Evolutionary conservation across 1,140 invertebrate genomes (phyloP), one percentile per base, ranked within the genome.

Genomic region (Drosophila bocqueti): DNA sequence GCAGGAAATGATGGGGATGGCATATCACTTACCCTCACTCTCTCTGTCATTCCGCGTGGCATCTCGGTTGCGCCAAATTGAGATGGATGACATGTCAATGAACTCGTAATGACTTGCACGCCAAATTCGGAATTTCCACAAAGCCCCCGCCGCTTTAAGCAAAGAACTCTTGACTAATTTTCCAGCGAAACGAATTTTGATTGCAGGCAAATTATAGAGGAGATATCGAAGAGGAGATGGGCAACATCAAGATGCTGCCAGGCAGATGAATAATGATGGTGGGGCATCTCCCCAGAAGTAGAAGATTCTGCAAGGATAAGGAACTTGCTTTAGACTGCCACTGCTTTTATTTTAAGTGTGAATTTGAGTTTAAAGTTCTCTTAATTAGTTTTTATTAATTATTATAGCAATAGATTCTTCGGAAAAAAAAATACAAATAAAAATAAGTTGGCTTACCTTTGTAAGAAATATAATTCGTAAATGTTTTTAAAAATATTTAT

Each of bases 31-130:
- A 31, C 24, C 61, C 43, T 15, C 43, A 11, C 13, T 46, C 31
- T 38, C 2, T 4, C 13, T 16, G 52, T 62, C 29, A 34, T 31
- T 31, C 16, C 38, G 24, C 49, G 24, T 4, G 16, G 18, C 65
- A 60, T 21, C 45, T 49, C 18, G 21, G 13, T 45, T 24, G 21
- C 24, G 2, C 21, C 26, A 72, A 80, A 80, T 80, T 79, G 86
- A 90, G 83, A 89, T 79, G 81, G 79, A 89, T 90, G 85, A 85
- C 65, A 85, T 81, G 85, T 73, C 85, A 90, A 90, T 90, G 81
- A 61, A 79, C 77, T 85, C 79, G 83, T 50, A 76, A 90, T 79
- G 85, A 76, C 77, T 74, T 76, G 66, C 45, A 40, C 11, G 50
- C 38, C 59, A 24, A 68, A 40, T 68, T 50, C 16, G 29, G 60